Conservation (phyloP, 2,113 vertebrate species). For the Hippocampus mohnikei region DNA sequence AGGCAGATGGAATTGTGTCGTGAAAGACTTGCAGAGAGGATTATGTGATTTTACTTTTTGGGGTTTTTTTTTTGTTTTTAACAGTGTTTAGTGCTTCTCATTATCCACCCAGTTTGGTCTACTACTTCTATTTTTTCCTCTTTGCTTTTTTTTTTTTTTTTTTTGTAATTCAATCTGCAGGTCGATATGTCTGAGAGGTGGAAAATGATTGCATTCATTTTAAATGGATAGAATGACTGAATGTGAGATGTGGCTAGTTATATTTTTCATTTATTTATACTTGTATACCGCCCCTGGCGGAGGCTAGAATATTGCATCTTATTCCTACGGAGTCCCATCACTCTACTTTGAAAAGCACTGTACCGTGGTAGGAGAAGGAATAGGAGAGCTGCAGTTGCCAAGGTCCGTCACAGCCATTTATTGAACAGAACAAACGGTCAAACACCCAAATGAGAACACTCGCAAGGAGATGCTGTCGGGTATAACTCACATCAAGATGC, state of each 20-base stretch:
- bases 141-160: neutral
- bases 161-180: neutral
- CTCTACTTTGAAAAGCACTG: neutral
- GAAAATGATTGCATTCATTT: constrained; percentile 3
- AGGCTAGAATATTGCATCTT: neutral
- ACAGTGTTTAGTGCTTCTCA: neutral
- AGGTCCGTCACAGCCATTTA: too few relatives aligned
- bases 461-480: neutral
- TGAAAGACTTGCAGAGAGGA: neutral
- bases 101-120: neutral
- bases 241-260: neutral
- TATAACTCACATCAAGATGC: neutral
- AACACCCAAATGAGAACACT: neutral
- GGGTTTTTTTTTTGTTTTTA: neutral
- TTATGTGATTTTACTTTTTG: neutral
- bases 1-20: neutral
- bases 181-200: neutral
- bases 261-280: neutral
- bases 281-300: neutral
- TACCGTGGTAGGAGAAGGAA: neutral
- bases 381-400: too few relatives aligned
- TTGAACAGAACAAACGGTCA: neutral
- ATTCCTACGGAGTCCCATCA: neutral
- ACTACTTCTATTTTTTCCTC: neutral
- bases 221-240: neutral